Percentiles rank a stretch among this genome's conserved stretches.
Conservation (phyloP, 2,113 vertebrate genomes). For the Corythornis madagascariensis region DNA sequence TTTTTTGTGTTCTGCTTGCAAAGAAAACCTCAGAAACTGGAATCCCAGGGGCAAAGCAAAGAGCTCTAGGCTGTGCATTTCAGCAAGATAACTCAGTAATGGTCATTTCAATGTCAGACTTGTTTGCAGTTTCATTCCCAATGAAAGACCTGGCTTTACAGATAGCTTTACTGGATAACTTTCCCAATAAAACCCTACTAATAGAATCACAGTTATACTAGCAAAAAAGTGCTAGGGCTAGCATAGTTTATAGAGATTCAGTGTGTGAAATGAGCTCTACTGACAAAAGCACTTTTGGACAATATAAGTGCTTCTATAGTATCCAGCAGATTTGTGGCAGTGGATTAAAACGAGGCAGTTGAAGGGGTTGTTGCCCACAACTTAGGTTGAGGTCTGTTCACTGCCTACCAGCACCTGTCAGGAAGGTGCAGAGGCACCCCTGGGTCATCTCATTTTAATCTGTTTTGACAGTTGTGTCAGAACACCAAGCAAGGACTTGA, state of each 20-base stretch:
- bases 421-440: neutral
- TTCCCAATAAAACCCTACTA: slow-evolving; percentile 31
- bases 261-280: slow-evolving; percentile 41
- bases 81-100: slow-evolving; percentile 14
- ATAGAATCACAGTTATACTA: slow-evolving; percentile 41
- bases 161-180: slow-evolving; percentile 55
- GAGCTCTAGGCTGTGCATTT: slow-evolving; percentile 8
- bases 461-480: neutral
- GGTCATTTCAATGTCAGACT: slow-evolving; percentile 36
- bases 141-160: slow-evolving; percentile 50
- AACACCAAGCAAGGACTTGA: neutral
- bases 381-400: neutral
- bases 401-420: neutral
- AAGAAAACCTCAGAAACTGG: neutral
- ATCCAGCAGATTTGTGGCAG: slow-evolving; percentile 33
- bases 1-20: neutral
- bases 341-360: slow-evolving; percentile 4
- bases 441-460: neutral
- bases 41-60: neutral
- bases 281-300: slow-evolving; percentile 58
- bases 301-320: slow-evolving; percentile 37
- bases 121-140: slow-evolving; percentile 39
- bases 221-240: slow-evolving; percentile 49
- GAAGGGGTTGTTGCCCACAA: neutral
- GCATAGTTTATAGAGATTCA: slow-evolving; percentile 30